Evolutionary conservation across 1,140 invertebrate species (phyloP).

Genomic region (Mesaphorura yosii): DNA sequence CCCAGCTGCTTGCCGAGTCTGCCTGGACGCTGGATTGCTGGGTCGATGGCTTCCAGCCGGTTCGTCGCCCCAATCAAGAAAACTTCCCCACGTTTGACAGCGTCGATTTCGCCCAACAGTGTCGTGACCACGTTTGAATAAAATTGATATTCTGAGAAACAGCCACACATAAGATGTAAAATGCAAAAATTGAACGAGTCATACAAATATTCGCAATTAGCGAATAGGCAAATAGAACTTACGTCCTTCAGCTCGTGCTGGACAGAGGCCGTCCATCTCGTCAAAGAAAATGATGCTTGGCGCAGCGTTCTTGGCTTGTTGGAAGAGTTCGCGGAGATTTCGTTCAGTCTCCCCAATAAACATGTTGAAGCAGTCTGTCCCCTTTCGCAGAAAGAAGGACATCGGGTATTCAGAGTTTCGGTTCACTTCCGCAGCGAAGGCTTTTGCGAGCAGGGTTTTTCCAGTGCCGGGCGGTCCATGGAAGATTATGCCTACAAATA

Average conservation of each 20-base stretch:
- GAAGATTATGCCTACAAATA: slow-evolving; percentile 7
- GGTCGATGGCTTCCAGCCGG: slow-evolving; percentile 35
- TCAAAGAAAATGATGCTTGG: slow-evolving; percentile 33
- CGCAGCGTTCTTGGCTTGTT: slow-evolving; percentile 33
- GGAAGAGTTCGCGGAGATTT: slow-evolving; percentile 47
- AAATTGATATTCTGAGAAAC: background rate
- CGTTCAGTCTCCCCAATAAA: slow-evolving; percentile 44
- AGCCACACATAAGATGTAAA: background rate
- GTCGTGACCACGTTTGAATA: slow-evolving; percentile 31
- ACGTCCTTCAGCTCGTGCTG: background rate
- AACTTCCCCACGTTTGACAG: slow-evolving; percentile 19
- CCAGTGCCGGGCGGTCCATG: slow-evolving; percentile 24
- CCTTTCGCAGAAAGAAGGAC: slow-evolving; percentile 47
- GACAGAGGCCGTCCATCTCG: slow-evolving; percentile 31
- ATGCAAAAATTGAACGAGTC: background rate
- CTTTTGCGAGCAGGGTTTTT: slow-evolving; percentile 54
- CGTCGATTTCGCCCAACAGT: slow-evolving; percentile 38
- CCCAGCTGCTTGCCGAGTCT: slow-evolving; percentile 9
- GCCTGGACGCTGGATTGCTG: slow-evolving; percentile 36
- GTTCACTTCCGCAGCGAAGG: slow-evolving; percentile 43
- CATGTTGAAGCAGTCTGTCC: slow-evolving; percentile 50
- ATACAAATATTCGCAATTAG: background rate
- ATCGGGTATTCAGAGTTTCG: slow-evolving; percentile 35
- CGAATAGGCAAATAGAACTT: background rate
- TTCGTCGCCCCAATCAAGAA: slow-evolving; percentile 36